phyloP scores from a whole-genome alignment of 2,113 vertebrate species.

The Centrocercus urophasianus region DNA sequence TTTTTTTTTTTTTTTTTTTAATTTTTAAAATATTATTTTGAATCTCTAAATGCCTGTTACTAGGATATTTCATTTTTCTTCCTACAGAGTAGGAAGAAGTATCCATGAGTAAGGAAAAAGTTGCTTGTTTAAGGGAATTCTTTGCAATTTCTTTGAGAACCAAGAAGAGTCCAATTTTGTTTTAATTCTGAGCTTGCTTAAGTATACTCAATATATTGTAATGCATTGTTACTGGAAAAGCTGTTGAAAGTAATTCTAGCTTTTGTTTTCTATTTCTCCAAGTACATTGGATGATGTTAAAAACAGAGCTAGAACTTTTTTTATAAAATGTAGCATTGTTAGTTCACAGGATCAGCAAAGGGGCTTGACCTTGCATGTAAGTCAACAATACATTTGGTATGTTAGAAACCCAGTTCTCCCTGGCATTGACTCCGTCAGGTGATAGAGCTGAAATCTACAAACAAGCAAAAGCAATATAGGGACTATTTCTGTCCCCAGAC shows the following conservation, averaged over 20 bases:
- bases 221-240: neutral
- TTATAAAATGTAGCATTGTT: constrained; percentile 12
- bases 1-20: no score
- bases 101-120: neutral
- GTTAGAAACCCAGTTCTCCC: constrained; percentile 16
- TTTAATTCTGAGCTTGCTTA: neutral
- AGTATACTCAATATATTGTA: neutral
- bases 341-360: constrained; percentile 53
- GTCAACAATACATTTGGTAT: constrained; percentile 23
- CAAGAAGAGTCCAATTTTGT: neutral
- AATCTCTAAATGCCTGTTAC: neutral
- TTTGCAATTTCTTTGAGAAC: neutral
- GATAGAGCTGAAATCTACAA: constrained; percentile 43
- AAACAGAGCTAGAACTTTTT: neutral
- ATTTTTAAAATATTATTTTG: neutral
- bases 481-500: neutral
- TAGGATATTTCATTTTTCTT: neutral
- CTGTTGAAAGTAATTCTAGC: constrained; percentile 1
- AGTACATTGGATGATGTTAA: neutral
- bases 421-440: neutral
- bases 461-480: constrained; percentile 12
- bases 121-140: neutral
- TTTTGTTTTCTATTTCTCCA: constrained; percentile 24
- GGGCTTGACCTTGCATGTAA: constrained; percentile 37
- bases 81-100: neutral